Base-by-base conservation (phyloP, 2,113 vertebrate genomes). In the Sinocyclocheilus anshuiensis region DNA sequence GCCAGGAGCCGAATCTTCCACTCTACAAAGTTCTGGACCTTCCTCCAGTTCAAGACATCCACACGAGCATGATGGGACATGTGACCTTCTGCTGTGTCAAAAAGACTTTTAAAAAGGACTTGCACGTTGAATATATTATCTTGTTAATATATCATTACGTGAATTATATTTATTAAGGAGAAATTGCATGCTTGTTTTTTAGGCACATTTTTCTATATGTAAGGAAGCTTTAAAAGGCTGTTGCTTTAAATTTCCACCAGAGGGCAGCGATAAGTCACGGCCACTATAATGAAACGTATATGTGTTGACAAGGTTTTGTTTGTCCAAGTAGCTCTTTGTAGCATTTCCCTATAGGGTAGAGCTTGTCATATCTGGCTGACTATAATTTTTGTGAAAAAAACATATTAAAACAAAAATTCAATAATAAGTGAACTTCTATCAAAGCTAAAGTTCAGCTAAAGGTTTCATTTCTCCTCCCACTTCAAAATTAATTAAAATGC, bases 221-320 rank as follows among this genome's bases (percentile, higher is more conserved):
- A 61, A 61, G 57, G 20, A 61, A n/a, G 22, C 8, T 61, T 61
- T n/a, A 22, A 53, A 33, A 69, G 8, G 22, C 16, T 7, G n/a
- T 71, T 50, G 11, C 67, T 59, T 50, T 42, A 8, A 18, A 29
- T 18, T 48, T 86, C 39, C 71, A 42, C 57, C 26, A 86, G 85
- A 83, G 55, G 71, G 57, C 79, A 86, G 67, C 12, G 42, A 57
- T 50, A 77, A 86, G 85, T 50, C 26, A 36, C 53, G 22, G 15
- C 4, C 42, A 9, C 24, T 24, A 5, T 13, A 80, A 42, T 22
- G 7, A 59, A 80, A 15, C 26, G 7, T 11, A 2, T 13, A 18
- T 36, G 18, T 39, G 53, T 61, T 80, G 11, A 22, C 24, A 24
- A 53, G 5, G 45, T 50, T 74, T 16, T 74, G 71, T 74, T 74